Evolutionary conservation across 1,140 invertebrate genomes (phyloP), one percentile per base, ranked within the genome.

Genomic region (Psix sp.): DNA sequence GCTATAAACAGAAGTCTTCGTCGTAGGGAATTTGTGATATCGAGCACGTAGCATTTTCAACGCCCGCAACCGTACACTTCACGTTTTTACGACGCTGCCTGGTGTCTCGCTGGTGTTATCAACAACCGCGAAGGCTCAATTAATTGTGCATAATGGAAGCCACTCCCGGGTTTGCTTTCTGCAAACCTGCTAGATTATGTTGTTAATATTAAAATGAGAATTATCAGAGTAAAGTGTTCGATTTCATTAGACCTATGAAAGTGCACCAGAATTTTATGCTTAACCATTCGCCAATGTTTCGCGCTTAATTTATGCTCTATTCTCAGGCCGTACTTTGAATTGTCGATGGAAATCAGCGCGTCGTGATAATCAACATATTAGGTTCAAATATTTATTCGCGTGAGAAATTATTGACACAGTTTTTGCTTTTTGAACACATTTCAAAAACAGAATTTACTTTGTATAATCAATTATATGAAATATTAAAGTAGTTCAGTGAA

Each of bases 41-140:
- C 60, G 48, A 18, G 9, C 20, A 36, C 16, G 20, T 21, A 68
- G 65, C 65, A 68, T 70, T 70, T 70, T 60, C 54, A 70, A 60
- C 66, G 66, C 56, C 56, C 54, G 45, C 54, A 39, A 52, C 42
- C 46, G 49, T 70, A 70, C 40, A 9, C 26, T 60, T 21, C 15
- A 10, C 48, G 26, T 68, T 68, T 68, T 60, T 68, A 68, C 65
- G 54, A 59, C 29, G 17, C 15, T 48, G 48, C 20, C 10, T 14
- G 38, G 38, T 40, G 49, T 35, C 35, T 40, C 31, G 39, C 29
- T n/a, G 10, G 16, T 40, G 42, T 5, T 65, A 65, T 65, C 62
- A 38, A 29, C 33, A n/a, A 15, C 13, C 15, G 20, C 9, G 7
- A 15, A 11, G 16, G 20, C 9, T 13, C 35, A 42, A 48, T 66